Evolutionary conservation across 2,888 invertebrate genomes (phyloP), one percentile per base, ranked within the genome.

Genomic region (Carcina quercana): DNA sequence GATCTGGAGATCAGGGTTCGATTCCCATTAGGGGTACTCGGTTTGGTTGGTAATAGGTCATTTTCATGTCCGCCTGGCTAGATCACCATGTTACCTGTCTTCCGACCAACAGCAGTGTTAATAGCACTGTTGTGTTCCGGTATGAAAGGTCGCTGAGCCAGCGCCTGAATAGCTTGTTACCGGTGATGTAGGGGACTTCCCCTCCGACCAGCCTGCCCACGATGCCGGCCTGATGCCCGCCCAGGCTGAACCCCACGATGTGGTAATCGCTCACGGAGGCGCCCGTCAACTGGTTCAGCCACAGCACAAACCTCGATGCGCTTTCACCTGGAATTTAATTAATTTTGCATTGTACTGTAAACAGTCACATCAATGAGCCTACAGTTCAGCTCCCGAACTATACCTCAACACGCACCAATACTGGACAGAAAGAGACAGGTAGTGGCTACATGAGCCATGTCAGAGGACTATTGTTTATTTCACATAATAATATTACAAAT

Each of bases 151-250:
- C 5, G 17, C 5, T 17, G 17, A 7, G 5, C 5, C 17, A 5
- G 10, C n/a, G 33, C 45, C 37, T 28, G 5, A 22, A 22, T 22
- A 22, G 22, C 22, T 10, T 4, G 5, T 7, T 22, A 58, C 63
- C 56, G 26, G 61, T 59, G 2, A 63, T 51, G 13, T 61, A 63
- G n/a, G 51, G 41, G 3, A 55, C 37, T 5, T 34, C 12, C 3
- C 56, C 52, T 1, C 37, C 34, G 2, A 60, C 41, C 12, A 54
- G 40, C 8, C 61, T 50, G 3, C 57, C 59, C 1, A 55, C 28
- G 17, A 60, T 45, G 0, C 64, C 62, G 2, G 51, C 50, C 20
- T 48, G 41, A 15, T 64, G 62, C 0, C 47, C 62, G 0, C 64
- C 62, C 1, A 61, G 43, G 7, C 58, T 47, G 34, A 56, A 52